Evolutionary conservation across 2,888 invertebrate genomes (phyloP).

Genomic region (Drosophila mayaguana): DNA sequence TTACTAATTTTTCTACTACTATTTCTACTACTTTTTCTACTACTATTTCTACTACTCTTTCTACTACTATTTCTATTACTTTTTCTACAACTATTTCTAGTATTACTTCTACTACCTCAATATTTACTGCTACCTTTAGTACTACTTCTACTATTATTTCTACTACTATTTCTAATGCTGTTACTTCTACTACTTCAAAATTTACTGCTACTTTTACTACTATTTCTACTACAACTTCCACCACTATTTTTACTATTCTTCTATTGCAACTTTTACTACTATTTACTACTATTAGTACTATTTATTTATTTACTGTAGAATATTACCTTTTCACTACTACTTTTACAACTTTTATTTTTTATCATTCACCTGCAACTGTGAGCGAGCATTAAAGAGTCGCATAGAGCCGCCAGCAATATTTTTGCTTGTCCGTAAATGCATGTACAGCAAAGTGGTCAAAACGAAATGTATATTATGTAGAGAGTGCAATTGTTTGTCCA

Average conservation of each 20-base stretch:
- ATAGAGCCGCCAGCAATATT: background rate
- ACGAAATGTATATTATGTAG: background rate
- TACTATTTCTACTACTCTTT: background rate
- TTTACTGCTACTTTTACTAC: too few relatives aligned
- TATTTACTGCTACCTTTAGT: background rate
- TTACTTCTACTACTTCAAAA: too few relatives aligned
- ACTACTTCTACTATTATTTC: background rate
- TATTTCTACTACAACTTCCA: too few relatives aligned
- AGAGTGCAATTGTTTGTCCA: background rate
- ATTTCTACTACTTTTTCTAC: background rate
- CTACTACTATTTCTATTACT: background rate
- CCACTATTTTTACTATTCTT: background rate
- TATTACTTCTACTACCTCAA: background rate
- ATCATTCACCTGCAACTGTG: too few relatives aligned
- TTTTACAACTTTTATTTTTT: too few relatives aligned
- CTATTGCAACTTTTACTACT: background rate
- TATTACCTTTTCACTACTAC: background rate
- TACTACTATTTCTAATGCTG: too few relatives aligned
- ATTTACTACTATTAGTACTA: background rate
- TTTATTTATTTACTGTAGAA: background rate
- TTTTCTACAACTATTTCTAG: background rate
- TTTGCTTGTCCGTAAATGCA: background rate
- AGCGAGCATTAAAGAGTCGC: background rate
- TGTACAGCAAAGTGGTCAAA: constrained; percentile 6
- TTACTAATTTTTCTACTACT: background rate